Base-by-base conservation (phyloP, 1,140 invertebrate genomes). In the Mizuhopecten yessoensis region DNA sequence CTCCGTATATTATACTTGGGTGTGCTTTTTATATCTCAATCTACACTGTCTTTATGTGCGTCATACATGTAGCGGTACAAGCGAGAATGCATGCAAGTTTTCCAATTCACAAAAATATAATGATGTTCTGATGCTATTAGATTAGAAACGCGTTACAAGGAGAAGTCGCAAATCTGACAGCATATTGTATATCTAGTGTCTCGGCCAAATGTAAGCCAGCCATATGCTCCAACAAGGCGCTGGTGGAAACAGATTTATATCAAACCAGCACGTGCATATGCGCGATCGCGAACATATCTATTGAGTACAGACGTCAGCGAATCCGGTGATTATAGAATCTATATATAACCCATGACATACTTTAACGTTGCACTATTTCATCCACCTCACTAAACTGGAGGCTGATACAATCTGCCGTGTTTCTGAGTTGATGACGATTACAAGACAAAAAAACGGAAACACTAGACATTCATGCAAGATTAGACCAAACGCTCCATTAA, bases 401-500 rank as follows among this genome's bases (percentile, higher is more conserved):
- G 5, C 57, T 49, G 57, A 75, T 75, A 75, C 57, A 75, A 75
- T 75, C 57, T 75, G 57, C 17, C 17, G 57, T 17, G 5, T 29
- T 29, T 11, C 23, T 75, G 57, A 75, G 23, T 75, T 75, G 57
- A 75, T 5, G n/a, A n/a, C 3, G 45, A 3, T 3, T 20, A 57
- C 17, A 75, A 7, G 57, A 29, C n/a, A n/a, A n/a, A n/a, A n/a
- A n/a, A n/a, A n/a, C n/a, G n/a, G n/a, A n/a, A n/a, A n/a, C n/a
- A 75, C 57, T 29, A 75, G 57, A 75, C 57, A 75, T 75, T 75
- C 5, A 3, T 75, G 23, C 11, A 9, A 75, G 57, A 75, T n/a
- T 75, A n/a, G n/a, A n/a, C n/a, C n/a, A 75, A 75, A 75, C n/a
- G 57, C 57, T n/a, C 57, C 57, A 75, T 75, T 75, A 75, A 75